Conservation (phyloP, 2,113 vertebrate species). For the Labeo catla region DNA sequence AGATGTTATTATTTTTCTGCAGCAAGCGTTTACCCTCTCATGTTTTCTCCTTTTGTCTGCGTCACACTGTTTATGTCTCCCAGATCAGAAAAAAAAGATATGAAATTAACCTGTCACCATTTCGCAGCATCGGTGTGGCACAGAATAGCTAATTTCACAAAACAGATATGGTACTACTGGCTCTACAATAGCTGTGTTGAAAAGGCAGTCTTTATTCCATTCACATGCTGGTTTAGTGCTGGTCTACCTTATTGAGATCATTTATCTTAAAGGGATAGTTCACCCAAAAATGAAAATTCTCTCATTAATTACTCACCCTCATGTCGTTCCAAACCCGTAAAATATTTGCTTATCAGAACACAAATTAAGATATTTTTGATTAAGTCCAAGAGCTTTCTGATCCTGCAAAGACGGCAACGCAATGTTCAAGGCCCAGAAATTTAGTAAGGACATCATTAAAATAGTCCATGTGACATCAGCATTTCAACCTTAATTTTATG, state of each 20-base stretch:
- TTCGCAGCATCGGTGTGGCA: background rate
- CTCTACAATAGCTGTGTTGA: background rate
- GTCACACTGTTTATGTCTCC: background rate
- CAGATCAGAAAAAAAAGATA: background rate
- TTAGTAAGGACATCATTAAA: no score
- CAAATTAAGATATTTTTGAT: no score
- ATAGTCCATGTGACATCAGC: no score
- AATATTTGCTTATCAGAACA: no score
- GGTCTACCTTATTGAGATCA: background rate
- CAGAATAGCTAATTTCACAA: background rate
- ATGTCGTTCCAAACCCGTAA: no score
- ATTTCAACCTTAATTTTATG: no score
- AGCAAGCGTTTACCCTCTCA: background rate
- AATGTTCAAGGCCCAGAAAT: no score
- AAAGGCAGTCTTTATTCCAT: background rate
- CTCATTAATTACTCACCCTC: no score
- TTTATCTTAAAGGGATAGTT: background rate
- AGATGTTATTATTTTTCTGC: constrained; percentile 30
- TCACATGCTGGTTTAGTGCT: background rate
- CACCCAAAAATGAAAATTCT: no score
- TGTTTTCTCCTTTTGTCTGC: constrained; percentile 14
- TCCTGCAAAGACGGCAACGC: no score
- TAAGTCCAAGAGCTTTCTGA: no score
- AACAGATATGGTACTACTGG: background rate
- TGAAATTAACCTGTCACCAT: constrained; percentile 1